Evolutionary conservation across 1,140 invertebrate genomes (phyloP).

Genomic region (Drosophila navojoa): DNA sequence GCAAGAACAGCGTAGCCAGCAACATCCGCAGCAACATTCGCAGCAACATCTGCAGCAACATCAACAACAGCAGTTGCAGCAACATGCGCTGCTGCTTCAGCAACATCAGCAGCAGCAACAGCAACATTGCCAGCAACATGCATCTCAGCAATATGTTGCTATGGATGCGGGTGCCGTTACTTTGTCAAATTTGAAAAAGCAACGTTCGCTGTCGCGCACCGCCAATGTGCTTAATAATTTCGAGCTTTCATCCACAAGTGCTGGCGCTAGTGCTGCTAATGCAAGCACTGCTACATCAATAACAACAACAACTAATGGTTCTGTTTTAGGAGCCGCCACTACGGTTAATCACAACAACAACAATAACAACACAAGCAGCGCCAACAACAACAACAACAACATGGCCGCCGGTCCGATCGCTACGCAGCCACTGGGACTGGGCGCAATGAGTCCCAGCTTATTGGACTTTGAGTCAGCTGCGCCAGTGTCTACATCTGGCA

Average conservation of each 20-base stretch:
- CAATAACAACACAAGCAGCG: constrained; percentile 64
- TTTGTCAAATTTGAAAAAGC: constrained; percentile 95
- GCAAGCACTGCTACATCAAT: constrained; percentile 15
- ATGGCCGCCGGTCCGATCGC: constrained; percentile 52
- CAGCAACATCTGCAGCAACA: constrained; percentile 68
- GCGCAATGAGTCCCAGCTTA: constrained; percentile 62
- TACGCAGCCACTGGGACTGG: constrained; percentile 57
- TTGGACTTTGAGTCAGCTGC: constrained; percentile 61
- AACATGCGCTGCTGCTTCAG: constrained; percentile 68
- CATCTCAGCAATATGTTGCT: constrained; percentile 73
- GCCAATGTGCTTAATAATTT: constrained; percentile 84
- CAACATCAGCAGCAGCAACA: constrained; percentile 83
- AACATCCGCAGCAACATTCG: constrained; percentile 19
- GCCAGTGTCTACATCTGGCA: constrained; percentile 54
- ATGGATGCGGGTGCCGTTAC: constrained; percentile 85
- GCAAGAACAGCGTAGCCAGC: constrained; percentile 21
- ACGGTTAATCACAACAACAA: constrained; percentile 58
- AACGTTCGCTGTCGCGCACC: constrained; percentile 91
- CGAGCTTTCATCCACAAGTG: constrained; percentile 58
- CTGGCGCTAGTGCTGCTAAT: constrained; percentile 48
- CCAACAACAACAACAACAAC: constrained; percentile 61
- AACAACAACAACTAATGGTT: constrained; percentile 78
- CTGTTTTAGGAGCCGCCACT: constrained; percentile 77
- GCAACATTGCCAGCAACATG: constrained; percentile 80
- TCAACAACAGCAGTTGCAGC: constrained; percentile 43